Conservation (phyloP, 2,113 vertebrate species). For the Jacana jacana region DNA sequence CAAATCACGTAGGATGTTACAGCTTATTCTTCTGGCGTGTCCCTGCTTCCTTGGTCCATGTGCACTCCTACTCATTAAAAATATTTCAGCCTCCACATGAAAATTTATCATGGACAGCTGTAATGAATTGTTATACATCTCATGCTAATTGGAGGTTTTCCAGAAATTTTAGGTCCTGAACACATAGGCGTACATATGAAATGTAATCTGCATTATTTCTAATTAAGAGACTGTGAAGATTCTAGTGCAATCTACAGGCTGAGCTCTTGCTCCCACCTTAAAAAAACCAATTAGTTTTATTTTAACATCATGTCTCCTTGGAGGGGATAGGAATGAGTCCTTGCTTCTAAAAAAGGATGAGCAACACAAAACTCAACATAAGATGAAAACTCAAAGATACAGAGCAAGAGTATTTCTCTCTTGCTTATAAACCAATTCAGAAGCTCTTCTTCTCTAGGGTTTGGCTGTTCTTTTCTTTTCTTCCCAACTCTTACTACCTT, state of each 20-base stretch:
- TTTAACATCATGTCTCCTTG: background rate
- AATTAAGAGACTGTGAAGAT: background rate
- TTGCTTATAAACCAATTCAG: background rate
- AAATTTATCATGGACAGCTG: background rate
- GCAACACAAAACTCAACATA: background rate
- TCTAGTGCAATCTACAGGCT: background rate
- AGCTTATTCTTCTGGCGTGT: background rate
- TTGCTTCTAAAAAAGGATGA: background rate
- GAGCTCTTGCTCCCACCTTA: background rate
- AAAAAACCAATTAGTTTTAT: background rate
- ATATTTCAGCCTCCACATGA: background rate
- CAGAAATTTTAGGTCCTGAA: background rate
- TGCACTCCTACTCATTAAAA: background rate
- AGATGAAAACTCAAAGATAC: background rate
- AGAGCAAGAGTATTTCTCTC: background rate
- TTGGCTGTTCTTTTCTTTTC: background rate
- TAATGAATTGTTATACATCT: background rate
- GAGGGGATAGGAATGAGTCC: background rate
- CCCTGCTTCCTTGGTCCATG: background rate
- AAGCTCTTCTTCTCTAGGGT: background rate
- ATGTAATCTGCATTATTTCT: background rate
- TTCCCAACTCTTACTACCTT: background rate
- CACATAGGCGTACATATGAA: background rate
- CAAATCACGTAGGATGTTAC: background rate
- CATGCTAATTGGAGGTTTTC: background rate